Evolutionary conservation across 2,888 invertebrate species (phyloP).

Genomic region (Eugnorisma glareosa): DNA sequence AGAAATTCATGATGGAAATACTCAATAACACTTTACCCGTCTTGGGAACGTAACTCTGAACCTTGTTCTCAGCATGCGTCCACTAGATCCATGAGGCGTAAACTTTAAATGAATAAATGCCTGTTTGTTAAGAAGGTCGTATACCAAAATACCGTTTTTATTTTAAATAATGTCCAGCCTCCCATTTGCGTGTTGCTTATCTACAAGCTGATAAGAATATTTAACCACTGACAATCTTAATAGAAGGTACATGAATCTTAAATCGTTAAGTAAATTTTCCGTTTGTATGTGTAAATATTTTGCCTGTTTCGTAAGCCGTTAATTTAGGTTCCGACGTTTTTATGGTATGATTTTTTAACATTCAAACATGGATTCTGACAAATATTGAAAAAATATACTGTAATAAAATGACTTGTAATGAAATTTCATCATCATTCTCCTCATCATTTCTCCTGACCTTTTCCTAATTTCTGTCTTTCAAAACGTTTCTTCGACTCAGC

Average conservation of each 20-base stretch:
- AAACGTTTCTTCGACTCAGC: no score
- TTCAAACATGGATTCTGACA: slow-evolving; percentile 6
- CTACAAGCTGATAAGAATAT: slow-evolving; percentile 54
- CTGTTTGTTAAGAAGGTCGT: neutral
- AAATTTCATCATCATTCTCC: neutral
- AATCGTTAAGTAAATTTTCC: slow-evolving; percentile 55
- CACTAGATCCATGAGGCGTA: neutral
- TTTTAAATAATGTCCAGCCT: slow-evolving; percentile 6
- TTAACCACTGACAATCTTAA: slow-evolving; percentile 48
- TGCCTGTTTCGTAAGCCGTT: slow-evolving; percentile 29
- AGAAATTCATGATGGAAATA: neutral
- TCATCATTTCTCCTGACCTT: no score
- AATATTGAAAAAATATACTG: neutral
- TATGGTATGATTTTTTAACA: slow-evolving; percentile 25
- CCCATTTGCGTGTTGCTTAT: slow-evolving; percentile 39
- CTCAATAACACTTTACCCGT: neutral
- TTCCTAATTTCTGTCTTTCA: no score
- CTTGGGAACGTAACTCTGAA: neutral
- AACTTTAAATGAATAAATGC: neutral
- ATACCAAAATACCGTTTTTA: neutral
- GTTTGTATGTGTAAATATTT: slow-evolving; percentile 53
- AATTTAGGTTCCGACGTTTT: slow-evolving; percentile 41
- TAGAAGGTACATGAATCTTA: slow-evolving; percentile 33
- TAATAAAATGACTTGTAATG: no score
- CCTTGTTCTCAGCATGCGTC: neutral